These are phyloP conservation scores for Chymomyza amoena DNA, from an alignment of 2,888 invertebrate species.

Conservation along the genomic window DNA sequence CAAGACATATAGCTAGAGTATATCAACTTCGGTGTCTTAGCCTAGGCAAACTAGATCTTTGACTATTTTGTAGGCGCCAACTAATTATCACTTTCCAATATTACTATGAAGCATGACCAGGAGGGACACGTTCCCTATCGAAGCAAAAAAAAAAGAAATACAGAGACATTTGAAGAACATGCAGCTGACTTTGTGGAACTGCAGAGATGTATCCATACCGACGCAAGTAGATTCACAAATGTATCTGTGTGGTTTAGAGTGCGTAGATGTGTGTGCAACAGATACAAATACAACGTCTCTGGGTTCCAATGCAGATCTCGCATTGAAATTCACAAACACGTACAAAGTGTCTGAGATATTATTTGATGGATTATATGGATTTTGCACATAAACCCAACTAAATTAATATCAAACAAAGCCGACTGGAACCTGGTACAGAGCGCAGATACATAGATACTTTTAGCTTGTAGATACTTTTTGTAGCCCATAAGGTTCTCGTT, in stretches of 20 bases:
- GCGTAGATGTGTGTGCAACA: background rate
- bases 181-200: background rate
- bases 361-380: conserved; percentile 75
- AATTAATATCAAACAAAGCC: conserved; percentile 22
- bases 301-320: conserved; percentile 45
- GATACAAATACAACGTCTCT: background rate
- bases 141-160: background rate
- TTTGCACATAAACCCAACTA: conserved; percentile 73
- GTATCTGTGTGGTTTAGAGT: background rate
- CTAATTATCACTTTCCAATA: conserved; percentile 3
- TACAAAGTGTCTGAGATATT: conserved; percentile 73
- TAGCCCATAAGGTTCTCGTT: too few species aligned
- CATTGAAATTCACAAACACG: conserved; percentile 76
- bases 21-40: too few species aligned
- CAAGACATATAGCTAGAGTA: too few species aligned
- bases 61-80: conserved; percentile 1
- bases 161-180: background rate
- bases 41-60: too few species aligned
- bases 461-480: background rate
- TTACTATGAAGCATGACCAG: conserved; percentile 35
- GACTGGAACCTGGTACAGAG: too few species aligned
- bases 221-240: background rate
- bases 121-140: conserved; percentile 10
- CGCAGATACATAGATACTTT: background rate
- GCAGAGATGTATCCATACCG: background rate